These are phyloP conservation scores for Ctenodactylus gundi DNA, from an alignment of 2,113 vertebrate genomes.

Conservation along the genomic window DNA sequence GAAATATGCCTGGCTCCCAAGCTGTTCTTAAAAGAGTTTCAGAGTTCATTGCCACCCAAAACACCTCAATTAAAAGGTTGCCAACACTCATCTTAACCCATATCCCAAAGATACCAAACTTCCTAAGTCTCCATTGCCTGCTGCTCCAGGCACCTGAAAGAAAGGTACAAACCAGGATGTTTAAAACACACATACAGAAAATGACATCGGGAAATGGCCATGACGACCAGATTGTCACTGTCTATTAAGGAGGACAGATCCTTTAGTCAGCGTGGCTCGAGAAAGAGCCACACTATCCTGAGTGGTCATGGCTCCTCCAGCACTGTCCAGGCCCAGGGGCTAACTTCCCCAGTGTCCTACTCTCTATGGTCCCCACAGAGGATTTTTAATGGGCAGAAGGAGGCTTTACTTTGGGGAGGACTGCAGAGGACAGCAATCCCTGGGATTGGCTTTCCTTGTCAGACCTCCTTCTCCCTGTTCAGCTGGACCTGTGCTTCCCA, in stretches of 20 bases:
- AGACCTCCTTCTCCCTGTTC: neutral
- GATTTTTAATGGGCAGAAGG: rapidly evolving
- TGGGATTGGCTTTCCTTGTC: neutral
- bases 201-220: neutral
- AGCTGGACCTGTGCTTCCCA: neutral
- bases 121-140: neutral
- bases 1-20: neutral
- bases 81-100: neutral
- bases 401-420: neutral
- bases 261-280: rapidly evolving
- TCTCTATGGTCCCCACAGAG: too few relatives aligned
- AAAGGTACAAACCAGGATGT: rapidly evolving
- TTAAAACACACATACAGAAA: neutral
- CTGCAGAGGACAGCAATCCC: neutral
- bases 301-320: rapidly evolving
- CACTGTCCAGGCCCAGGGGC: rapidly evolving
- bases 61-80: neutral
- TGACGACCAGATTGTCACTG: rapidly evolving
- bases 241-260: neutral
- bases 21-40: neutral
- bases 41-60: neutral
- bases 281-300: rapidly evolving
- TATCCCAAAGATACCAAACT: rapidly evolving
- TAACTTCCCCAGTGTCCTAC: neutral
- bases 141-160: neutral